Conservation (phyloP, 1,140 invertebrate species). For the Manduca sexta region DNA sequence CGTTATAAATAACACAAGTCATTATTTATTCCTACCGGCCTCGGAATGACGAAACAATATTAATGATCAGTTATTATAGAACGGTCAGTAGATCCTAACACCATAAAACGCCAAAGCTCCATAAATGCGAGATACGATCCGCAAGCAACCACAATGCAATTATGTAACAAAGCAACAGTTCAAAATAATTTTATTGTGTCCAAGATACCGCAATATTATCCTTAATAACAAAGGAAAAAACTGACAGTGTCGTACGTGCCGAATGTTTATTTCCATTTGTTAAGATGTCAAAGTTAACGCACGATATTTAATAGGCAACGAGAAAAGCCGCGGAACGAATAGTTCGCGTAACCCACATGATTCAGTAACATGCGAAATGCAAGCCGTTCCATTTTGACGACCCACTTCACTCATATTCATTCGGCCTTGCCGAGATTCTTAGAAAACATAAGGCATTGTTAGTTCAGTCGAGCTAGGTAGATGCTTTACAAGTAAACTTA, state of each 20-base stretch:
- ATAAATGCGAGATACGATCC: not conserved
- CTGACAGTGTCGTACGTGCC: too few relatives aligned
- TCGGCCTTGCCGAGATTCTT: slow-evolving; percentile 37
- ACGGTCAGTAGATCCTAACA: not conserved
- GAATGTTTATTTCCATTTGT: too few relatives aligned
- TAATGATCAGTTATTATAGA: not conserved
- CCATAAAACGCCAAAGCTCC: not conserved
- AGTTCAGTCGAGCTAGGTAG: slow-evolving; percentile 7
- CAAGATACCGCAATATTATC: too few relatives aligned
- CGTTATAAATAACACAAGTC: too few relatives aligned
- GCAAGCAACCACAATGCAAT: not conserved
- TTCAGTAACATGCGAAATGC: slow-evolving; percentile 26
- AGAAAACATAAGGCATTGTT: slow-evolving; percentile 29
- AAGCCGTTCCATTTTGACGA: slow-evolving; percentile 32
- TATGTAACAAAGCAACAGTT: too few relatives aligned
- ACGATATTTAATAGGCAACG: too few relatives aligned
- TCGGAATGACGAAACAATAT: not conserved
- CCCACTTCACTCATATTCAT: slow-evolving; percentile 44
- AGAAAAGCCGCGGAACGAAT: slow-evolving; percentile 4
- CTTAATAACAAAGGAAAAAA: too few relatives aligned
- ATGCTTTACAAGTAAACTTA: not conserved
- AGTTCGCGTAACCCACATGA: slow-evolving; percentile 24
- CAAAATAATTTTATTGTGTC: too few relatives aligned
- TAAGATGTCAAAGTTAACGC: too few relatives aligned
- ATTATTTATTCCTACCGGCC: not conserved